phyloP scores from a whole-genome alignment of 2,888 invertebrate genomes.

The Dolichopus griseipennis region DNA sequence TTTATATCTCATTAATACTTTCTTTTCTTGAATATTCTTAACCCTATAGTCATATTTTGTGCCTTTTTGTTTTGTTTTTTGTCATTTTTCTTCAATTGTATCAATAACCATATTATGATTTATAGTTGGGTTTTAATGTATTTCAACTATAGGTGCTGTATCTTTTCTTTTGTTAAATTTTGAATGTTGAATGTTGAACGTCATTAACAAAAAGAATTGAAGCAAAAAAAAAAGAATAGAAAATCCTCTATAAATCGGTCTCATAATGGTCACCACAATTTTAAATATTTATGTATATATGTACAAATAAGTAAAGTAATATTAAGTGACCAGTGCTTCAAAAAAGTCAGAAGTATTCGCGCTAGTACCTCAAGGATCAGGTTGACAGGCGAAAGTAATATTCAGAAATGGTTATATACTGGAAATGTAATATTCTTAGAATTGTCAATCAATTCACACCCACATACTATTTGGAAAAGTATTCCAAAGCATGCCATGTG shows the following conservation, averaged over 20 bases:
- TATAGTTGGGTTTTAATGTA: not conserved
- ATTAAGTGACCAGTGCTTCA: not conserved
- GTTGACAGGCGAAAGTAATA: no score
- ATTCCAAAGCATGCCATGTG: no score
- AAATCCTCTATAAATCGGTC: slow-evolving; percentile 4
- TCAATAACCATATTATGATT: slow-evolving; percentile 6
- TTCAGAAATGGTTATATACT: no score
- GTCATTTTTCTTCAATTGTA: slow-evolving; percentile 1
- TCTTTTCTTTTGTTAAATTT: not conserved
- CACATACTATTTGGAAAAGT: no score
- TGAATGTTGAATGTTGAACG: not conserved
- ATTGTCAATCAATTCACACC: no score
- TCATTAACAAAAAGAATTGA: not conserved
- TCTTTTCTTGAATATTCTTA: not conserved
- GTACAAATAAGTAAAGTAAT: not conserved
- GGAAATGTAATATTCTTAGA: no score
- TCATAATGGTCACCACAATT: not conserved
- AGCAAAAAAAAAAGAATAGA: not conserved
- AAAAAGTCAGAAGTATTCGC: no score
- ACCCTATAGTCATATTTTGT: no score
- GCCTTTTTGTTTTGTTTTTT: not conserved
- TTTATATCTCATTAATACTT: slow-evolving; percentile 3
- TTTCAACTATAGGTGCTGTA: not conserved
- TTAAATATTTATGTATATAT: not conserved
- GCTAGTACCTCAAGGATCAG: no score